These are phyloP conservation scores for Protomyctophum bolini DNA, from an alignment of 2,113 vertebrate species.

Conservation along the genomic window DNA sequence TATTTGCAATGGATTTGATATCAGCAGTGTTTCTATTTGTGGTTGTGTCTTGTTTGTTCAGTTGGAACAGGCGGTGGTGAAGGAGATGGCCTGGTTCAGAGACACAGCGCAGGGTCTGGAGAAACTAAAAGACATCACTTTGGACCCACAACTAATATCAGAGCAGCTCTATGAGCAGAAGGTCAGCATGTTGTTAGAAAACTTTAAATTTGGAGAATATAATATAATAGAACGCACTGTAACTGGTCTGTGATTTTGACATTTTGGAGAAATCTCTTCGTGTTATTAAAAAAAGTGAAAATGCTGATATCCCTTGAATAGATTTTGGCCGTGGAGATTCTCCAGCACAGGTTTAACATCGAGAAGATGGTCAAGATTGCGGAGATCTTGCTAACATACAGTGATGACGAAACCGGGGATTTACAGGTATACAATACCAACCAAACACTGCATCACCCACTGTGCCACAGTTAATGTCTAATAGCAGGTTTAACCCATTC, in stretches of 20 bases:
- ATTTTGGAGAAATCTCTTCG: background rate
- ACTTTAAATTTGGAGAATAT: background rate
- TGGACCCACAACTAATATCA: conserved; percentile 73
- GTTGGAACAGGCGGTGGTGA: conserved; percentile 82
- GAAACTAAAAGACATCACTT: conserved; percentile 67
- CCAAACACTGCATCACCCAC: background rate
- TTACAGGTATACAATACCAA: conserved; percentile 72
- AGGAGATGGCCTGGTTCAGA: conserved; percentile 73
- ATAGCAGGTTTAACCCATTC: too few species aligned
- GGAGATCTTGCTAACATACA: conserved; percentile 73
- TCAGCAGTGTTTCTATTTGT: conserved; percentile 4
- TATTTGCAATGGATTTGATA: too few species aligned
- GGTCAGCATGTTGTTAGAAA: conserved; percentile 61
- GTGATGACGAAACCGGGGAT: conserved; percentile 66
- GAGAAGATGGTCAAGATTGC: conserved; percentile 82
- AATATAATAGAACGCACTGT: background rate
- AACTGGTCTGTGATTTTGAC: background rate
- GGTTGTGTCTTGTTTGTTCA: conserved; percentile 47
- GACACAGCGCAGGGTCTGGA: conserved; percentile 71
- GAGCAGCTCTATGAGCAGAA: conserved; percentile 84
- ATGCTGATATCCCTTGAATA: conserved; percentile 40
- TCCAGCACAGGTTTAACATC: conserved; percentile 83
- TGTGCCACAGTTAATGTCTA: background rate
- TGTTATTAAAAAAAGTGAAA: background rate
- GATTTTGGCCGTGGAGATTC: conserved; percentile 85